Base-by-base conservation (phyloP, 2,888 invertebrate genomes). In the Andrena haemorrhoa region DNA sequence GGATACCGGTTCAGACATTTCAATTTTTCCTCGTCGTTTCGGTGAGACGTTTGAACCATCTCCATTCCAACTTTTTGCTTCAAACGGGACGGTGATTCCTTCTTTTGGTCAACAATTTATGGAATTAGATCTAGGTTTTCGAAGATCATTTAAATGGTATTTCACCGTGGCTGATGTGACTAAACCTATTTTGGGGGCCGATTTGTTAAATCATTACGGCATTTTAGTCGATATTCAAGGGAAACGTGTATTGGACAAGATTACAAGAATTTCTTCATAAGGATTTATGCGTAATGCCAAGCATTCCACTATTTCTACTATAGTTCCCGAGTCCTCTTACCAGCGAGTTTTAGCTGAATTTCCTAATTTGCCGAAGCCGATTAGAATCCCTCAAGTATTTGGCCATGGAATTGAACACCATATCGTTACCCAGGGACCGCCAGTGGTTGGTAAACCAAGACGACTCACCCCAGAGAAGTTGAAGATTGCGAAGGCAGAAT, bases 1-100 rank as follows among this genome's bases (percentile, higher is more conserved):
- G 12, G 73, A 73, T 8, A 64, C 64, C 0, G 61, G 71, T 20
- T 61, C 71, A 0, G 71, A 63, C 20, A 29, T 63, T 8, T 71
- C 71, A 0, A 64, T 73, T 8, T 5, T 63, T 1, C 73, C 73
- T 7, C 35, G n/a, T 2, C 7, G 1, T 2, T 3, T 47, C 1
- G 47, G 12, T 3, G 20, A 29, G 8, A 7, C n/a, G 5, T 49
- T 61, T 26, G 3, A 29, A 4, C 4, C 2, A 29, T 29, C 29
- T 3, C 4, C 29, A 29, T 29, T 29, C 4, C 60, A 47, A 6
- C 49, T 71, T 7, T 71, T 41, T 6, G 71, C 47, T 2, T 47
- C 64, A 33, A 65, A 65, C 47, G 64, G 64, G 2, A 8, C 35
- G 47, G 29, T 16, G 0, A 65, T 65, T n/a, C 23, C 12, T 23